Conservation (phyloP, 2,113 vertebrate genomes). For the Mesembrinibis cayennensis region DNA sequence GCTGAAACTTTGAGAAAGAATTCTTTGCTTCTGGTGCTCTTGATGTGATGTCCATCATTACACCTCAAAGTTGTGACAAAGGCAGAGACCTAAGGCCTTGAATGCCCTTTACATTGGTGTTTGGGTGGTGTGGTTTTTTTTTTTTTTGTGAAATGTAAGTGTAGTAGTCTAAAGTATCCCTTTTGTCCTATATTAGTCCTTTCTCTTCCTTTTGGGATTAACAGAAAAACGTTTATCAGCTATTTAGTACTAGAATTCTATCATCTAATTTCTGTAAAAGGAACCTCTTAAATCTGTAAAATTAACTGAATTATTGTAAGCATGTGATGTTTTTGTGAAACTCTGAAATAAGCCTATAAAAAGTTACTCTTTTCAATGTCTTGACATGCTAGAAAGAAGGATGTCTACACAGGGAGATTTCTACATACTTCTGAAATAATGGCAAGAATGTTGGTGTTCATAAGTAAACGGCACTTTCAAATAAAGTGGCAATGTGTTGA, state of each 20-base stretch:
- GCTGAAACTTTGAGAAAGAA: not conserved
- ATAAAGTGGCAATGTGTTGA: not conserved
- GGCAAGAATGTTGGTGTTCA: not conserved
- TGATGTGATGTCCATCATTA: not conserved
- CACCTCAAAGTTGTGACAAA: not conserved
- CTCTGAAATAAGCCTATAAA: not conserved
- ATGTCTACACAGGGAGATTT: not conserved
- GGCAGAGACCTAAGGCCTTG: not conserved
- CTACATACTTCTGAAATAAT: not conserved
- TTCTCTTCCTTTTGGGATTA: not conserved
- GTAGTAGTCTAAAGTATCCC: not conserved
- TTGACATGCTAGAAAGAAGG: not conserved
- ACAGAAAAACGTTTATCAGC: not conserved
- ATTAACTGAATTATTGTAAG: not conserved
- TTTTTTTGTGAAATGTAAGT: not conserved
- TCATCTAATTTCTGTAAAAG: not conserved
- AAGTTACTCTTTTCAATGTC: not conserved
- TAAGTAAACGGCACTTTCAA: not conserved
- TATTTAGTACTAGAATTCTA: not conserved
- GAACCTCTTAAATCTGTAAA: not conserved
- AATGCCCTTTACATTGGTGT: not conserved
- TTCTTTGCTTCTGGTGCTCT: not conserved
- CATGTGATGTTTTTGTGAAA: not conserved
- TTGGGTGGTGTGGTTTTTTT: no score
- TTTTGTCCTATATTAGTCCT: not conserved